These are phyloP conservation scores for Leptoclinus maculatus DNA, from an alignment of 2,797 vertebrate genomes.

Conservation along the genomic window DNA sequence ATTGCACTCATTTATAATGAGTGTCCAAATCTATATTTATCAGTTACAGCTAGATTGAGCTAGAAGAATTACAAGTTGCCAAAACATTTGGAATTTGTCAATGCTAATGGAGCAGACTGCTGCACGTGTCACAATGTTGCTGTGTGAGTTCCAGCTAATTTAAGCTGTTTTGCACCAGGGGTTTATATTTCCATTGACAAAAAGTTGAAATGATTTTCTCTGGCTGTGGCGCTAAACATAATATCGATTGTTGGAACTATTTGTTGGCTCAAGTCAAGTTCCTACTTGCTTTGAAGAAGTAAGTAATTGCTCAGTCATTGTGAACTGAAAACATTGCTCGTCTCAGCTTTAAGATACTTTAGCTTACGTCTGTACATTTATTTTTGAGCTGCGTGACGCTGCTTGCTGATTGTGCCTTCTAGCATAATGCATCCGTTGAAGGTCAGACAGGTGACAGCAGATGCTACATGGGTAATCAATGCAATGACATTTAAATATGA, in stretches of 20 bases:
- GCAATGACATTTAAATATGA: background rate
- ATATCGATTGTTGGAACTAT: background rate
- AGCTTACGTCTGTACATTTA: background rate
- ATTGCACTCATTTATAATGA: background rate
- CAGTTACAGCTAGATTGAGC: background rate
- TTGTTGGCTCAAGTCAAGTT: background rate
- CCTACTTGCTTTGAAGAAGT: background rate
- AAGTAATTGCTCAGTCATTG: background rate
- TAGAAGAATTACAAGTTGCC: background rate
- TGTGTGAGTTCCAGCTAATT: background rate
- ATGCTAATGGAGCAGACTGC: background rate
- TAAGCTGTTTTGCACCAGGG: background rate
- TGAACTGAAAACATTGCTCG: background rate
- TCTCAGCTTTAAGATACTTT: background rate
- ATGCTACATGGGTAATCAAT: conserved; percentile 1
- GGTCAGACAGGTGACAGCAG: conserved; percentile 3
- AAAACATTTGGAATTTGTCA: background rate
- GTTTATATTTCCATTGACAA: background rate
- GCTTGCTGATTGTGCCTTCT: conserved; percentile 1
- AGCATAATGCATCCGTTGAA: conserved; percentile 3
- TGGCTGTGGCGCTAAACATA: background rate
- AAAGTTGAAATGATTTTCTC: background rate
- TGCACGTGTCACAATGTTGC: background rate
- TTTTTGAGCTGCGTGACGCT: background rate
- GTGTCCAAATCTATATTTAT: background rate